Evolutionary conservation across 2,113 vertebrate genomes (phyloP).

Genomic region (Anser brachyrhynchus): DNA sequence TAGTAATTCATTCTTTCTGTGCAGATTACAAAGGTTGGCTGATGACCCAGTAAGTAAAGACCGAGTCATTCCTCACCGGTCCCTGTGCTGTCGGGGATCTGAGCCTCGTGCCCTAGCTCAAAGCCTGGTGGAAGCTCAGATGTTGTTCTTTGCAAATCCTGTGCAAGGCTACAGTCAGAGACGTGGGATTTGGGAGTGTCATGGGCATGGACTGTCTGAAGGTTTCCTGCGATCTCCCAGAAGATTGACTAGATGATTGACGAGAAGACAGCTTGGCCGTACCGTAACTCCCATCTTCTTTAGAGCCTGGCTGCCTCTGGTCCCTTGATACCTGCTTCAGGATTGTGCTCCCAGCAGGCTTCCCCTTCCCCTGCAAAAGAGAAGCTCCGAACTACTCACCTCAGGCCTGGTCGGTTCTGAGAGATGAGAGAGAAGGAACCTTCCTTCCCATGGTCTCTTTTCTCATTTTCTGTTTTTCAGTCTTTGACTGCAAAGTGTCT

Average conservation of each 20-base stretch:
- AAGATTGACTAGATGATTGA: background rate
- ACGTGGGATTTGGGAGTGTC: background rate
- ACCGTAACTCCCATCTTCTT: background rate
- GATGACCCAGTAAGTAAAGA: background rate
- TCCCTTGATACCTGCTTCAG: background rate
- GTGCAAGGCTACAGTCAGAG: background rate
- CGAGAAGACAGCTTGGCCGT: background rate
- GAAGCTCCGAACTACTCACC: background rate
- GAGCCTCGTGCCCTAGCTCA: background rate
- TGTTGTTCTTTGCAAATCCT: background rate
- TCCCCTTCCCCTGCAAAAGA: background rate
- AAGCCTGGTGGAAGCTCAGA: background rate
- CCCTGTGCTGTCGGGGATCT: background rate
- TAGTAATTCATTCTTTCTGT: conserved; percentile 14
- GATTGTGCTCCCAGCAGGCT: background rate
- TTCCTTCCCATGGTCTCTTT: background rate
- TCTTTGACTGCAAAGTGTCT: background rate
- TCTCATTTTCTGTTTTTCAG: background rate
- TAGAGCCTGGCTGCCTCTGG: background rate
- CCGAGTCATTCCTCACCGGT: background rate
- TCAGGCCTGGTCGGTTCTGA: background rate
- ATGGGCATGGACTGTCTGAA: background rate
- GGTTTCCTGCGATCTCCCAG: background rate
- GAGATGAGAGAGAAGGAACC: background rate
- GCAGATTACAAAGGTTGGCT: background rate